Percentiles rank a stretch among this genome's conserved stretches.
Evolutionary conservation across 2,113 vertebrate species (phyloP).

Genomic region (Electrona antarctica): DNA sequence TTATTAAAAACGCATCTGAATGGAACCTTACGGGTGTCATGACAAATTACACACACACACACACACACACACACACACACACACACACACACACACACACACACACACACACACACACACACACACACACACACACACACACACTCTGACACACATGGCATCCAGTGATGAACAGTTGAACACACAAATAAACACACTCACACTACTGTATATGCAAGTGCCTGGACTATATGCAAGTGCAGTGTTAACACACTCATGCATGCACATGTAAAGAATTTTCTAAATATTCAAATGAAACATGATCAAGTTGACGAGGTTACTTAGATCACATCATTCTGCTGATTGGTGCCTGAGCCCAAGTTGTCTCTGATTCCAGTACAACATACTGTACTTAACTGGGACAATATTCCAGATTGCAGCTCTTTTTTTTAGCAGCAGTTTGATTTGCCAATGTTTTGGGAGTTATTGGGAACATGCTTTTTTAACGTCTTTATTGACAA

Average conservation of each 20-base stretch:
- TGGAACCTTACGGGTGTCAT: no score
- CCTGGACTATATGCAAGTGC: no score
- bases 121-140: background rate
- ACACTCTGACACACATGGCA: background rate
- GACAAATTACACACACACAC: background rate
- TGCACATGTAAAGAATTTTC: constrained; percentile 86
- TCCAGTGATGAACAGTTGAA: background rate
- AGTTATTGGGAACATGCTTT: no score
- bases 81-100: constrained; percentile 1
- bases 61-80: constrained; percentile 1
- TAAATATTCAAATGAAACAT: constrained; percentile 80
- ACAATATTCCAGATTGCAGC: no score
- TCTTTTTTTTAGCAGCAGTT: no score
- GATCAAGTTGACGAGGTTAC: constrained; percentile 47
- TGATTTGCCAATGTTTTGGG: no score
- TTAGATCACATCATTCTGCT: constrained; percentile 33
- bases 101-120: background rate
- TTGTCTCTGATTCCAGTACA: constrained; percentile 24
- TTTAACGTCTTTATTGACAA: no score
- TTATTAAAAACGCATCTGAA: no score
- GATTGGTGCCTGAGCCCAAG: constrained; percentile 32
- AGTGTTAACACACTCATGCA: constrained; percentile 72
- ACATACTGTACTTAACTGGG: constrained; percentile 23
- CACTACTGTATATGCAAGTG: background rate
- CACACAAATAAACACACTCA: background rate